These are phyloP conservation scores for Craseonycteris thonglongyai DNA, from an alignment of 2,113 vertebrate species.

Conservation along the genomic window DNA sequence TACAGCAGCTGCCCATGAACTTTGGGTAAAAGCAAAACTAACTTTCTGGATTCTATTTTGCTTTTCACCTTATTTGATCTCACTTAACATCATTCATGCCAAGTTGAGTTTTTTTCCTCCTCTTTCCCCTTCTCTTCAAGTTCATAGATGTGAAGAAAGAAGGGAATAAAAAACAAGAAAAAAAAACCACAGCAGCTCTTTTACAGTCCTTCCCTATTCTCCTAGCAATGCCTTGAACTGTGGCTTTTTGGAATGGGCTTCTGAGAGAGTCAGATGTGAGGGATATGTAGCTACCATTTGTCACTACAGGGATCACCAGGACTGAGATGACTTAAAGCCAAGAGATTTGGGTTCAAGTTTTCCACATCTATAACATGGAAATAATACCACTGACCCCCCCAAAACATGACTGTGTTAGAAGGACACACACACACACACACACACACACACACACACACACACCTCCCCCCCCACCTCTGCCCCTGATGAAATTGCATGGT, in stretches of 20 bases:
- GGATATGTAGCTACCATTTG: not conserved
- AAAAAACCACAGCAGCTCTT: not conserved
- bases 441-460: not conserved
- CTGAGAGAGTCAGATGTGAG: not conserved
- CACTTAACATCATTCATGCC: slow-evolving; percentile 55
- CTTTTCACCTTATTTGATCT: slow-evolving; percentile 75
- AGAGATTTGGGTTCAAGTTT: slow-evolving; percentile 9
- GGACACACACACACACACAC: not conserved
- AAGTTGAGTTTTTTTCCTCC: slow-evolving; percentile 50
- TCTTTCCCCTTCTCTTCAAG: slow-evolving; percentile 45
- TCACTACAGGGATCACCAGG: slow-evolving; percentile 16
- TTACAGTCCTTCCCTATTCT: not conserved
- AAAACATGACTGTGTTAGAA: not conserved
- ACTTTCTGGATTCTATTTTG: slow-evolving; percentile 65
- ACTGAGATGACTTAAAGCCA: not conserved
- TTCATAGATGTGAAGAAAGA: slow-evolving; percentile 45
- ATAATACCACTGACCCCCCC: not conserved
- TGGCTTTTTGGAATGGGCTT: not conserved
- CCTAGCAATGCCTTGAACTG: not conserved
- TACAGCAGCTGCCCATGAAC: slow-evolving; percentile 34
- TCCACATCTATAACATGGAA: not conserved
- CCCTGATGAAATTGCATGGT: not conserved
- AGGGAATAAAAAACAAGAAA: too few species aligned
- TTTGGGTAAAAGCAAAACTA: slow-evolving; percentile 62
- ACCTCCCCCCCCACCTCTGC: not conserved